Evolutionary conservation across 1,140 invertebrate species (phyloP), one percentile per base, ranked within the genome.

Genomic region (Drosophila novamexicana): DNA sequence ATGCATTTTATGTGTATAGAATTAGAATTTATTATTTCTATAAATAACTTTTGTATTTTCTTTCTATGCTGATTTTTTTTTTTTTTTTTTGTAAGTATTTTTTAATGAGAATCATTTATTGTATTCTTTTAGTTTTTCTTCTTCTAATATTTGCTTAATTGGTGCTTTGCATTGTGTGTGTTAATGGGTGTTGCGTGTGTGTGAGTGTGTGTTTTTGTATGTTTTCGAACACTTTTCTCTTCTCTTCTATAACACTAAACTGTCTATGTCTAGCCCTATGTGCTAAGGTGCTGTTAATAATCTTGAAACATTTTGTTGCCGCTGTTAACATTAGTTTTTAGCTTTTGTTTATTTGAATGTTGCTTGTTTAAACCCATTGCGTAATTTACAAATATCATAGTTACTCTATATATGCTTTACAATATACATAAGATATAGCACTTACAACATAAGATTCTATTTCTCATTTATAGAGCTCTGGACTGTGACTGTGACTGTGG

Each of bases 251-350:
- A 66, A 37, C 37, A 44, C 57, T 69, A 52, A 50, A 61, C 56
- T 45, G 14, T n/a, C 37, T 72, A 66, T 58, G n/a, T 66, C 53
- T 72, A 66, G 12, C 9, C 81, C 75, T 81, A 86, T 68, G 82
- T 84, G 78, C 81, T 84, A 83, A 64, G 44, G 81, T 84, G 81
- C 81, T 80, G 58, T 81, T 59, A 86, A 65, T 79, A 86, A 18
- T 45, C 86, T 69, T 86, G 82, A 86, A 85, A 85, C 81, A 78
- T 81, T 77, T 74, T 69, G 75, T 70, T 81, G 69, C 66, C 59
- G 73, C 68, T 80, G 77, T 71, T 81, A 85, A 81, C 81, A 74
- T 75, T 68, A 52, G 47, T 77, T 74, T 29, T 74, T n/a, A 1
- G 40, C 10, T n/a, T 40, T 32, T 18, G 29, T 18, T 45, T 36